Base-by-base conservation (phyloP, 2,113 vertebrate species). In the Takifugu bimaculatus region DNA sequence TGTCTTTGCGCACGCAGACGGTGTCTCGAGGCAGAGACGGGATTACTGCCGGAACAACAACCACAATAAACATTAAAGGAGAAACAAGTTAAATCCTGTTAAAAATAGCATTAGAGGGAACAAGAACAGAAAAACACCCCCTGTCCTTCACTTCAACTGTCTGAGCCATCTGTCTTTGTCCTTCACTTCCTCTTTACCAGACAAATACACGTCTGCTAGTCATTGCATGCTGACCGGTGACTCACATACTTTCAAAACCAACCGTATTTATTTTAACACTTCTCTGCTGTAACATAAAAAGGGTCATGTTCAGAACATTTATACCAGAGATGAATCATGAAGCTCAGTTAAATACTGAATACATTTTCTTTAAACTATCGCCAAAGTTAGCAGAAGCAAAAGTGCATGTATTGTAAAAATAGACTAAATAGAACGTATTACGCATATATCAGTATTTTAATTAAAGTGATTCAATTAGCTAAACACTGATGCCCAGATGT, bases 161-260 rank as follows among this genome's bases (percentile, higher is more conserved):
- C 26, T 50, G 56, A 65, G n/a, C 56, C 54, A 45, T 65, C 53
- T 20, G 45, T 70, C 60, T 63, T 51, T 29, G 60, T 44, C 43
- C 47, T 54, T 25, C 60, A 69, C 73, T 74, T 73, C 70, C 72
- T 81, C 71, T 62, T 50, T 57, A 50, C 29, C 54, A 75, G 77
- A 79, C 54, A 53, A 62, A 52, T 52, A 72, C 32, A 52, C 56
- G 53, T 44, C 54, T 39, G 57, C 51, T 73, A 81, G 85, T 87
- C 81, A 84, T 62, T 47, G 48, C 44, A 39, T 26, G 27, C 63
- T 69, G 86, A 83, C 82, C 68, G 69, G 59, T 85, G 84, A 89
- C 71, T 87, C 82, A 88, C 48, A 50, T 47, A 12, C 59, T 60
- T 53, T 20, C 35, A 58, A n/a, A 20, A 20, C 20, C 20, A 20